phyloP scores from a whole-genome alignment of 2,797 vertebrate genomes.

The Adrianichthys oophorus region DNA sequence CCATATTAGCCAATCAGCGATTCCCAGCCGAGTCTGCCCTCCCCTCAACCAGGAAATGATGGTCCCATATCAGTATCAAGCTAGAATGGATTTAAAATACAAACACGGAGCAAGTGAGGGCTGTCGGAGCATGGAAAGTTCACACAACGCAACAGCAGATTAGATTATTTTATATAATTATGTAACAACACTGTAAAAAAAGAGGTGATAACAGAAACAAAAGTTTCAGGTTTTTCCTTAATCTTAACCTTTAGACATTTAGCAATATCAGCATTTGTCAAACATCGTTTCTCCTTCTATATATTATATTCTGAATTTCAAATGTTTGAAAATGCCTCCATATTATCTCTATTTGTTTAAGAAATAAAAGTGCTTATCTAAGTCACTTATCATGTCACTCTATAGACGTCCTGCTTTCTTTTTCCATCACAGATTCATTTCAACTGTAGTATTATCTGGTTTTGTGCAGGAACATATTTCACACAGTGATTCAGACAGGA shows the following conservation, averaged over 20 bases:
- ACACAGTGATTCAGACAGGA: background rate
- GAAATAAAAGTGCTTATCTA: background rate
- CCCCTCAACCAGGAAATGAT: constrained; percentile 5
- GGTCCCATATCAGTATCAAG: background rate
- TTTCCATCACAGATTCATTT: constrained; percentile 12
- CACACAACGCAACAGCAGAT: constrained; percentile 14
- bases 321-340: background rate
- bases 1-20: constrained; percentile 26
- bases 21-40: background rate
- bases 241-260: background rate
- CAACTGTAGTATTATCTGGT: constrained; percentile 8
- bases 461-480: background rate
- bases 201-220: constrained; percentile 1
- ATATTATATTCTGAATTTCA: background rate
- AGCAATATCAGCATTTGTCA: background rate
- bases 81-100: constrained; percentile 8
- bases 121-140: constrained; percentile 3
- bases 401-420: background rate
- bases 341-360: background rate
- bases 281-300: background rate
- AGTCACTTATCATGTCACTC: background rate
- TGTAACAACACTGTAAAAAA: background rate
- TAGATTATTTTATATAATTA: constrained; percentile 7
- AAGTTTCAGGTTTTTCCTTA: background rate
- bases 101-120: background rate